phyloP scores from a whole-genome alignment of 64 coral and sea anemone species.

The Pocillopora verrucosa region DNA sequence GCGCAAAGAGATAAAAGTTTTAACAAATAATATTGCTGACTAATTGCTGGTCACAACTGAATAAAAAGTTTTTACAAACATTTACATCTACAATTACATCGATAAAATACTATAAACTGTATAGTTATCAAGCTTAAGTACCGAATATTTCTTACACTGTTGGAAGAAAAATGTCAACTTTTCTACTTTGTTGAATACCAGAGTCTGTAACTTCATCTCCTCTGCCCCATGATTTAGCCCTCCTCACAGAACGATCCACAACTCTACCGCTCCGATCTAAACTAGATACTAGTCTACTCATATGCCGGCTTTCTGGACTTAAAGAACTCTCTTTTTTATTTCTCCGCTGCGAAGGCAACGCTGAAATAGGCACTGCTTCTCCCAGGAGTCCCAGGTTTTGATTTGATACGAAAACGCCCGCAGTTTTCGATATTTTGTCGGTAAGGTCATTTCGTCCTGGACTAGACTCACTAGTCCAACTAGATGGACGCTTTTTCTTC shows the following conservation, averaged over 20 bases:
- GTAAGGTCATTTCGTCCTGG: not conserved
- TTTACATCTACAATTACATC: not conserved
- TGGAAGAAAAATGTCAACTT: conserved; percentile 25
- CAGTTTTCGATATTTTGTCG: not conserved
- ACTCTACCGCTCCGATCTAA: not conserved
- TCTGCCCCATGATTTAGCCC: not conserved
- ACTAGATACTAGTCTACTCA: not conserved
- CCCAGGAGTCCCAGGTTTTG: not conserved
- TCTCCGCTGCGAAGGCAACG: not conserved
- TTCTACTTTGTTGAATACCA: not conserved
- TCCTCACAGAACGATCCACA: not conserved
- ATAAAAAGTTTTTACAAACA: no score
- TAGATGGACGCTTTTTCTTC: not conserved
- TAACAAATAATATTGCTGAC: no score
- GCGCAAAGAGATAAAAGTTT: no score
- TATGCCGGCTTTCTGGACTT: not conserved
- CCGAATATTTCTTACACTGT: not conserved
- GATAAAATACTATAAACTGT: no score
- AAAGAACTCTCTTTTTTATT: not conserved
- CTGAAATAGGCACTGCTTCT: not conserved
- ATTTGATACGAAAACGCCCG: not conserved
- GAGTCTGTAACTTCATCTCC: not conserved
- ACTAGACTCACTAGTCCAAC: conserved; percentile 1
- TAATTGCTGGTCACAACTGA: no score
- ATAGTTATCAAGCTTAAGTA: no score